Conservation (phyloP, 2,888 invertebrate genomes). For the Girardia tigrina region DNA sequence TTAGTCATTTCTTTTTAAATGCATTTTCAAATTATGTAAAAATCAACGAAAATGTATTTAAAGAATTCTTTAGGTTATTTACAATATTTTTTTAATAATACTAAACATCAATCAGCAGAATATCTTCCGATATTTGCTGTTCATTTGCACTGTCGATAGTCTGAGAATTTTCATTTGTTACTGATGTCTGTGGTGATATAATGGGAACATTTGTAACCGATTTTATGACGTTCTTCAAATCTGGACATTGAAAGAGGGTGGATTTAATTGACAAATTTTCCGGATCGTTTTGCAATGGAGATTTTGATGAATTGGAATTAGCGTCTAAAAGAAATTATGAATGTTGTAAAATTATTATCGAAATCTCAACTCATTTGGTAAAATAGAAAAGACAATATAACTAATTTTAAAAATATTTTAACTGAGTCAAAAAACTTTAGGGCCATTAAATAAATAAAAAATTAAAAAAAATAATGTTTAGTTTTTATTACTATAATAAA, state of each 20-base stretch:
- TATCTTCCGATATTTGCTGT: neutral
- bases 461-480: too few relatives aligned
- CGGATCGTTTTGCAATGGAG: neutral
- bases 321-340: neutral
- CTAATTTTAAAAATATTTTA: too few relatives aligned
- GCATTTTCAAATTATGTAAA: too few relatives aligned
- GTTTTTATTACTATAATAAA: too few relatives aligned
- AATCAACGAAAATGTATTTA: too few relatives aligned
- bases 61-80: neutral
- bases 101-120: neutral
- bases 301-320: neutral
- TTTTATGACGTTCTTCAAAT: neutral
- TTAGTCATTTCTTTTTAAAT: too few relatives aligned
- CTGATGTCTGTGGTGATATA: neutral
- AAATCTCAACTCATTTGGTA: too few relatives aligned
- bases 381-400: too few relatives aligned
- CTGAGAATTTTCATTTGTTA: neutral
- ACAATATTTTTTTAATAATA: neutral
- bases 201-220: neutral
- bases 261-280: neutral
- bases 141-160: neutral
- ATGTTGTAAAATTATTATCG: too few relatives aligned
- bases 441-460: too few relatives aligned
- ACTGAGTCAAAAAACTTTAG: too few relatives aligned
- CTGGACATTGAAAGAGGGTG: neutral